Evolutionary conservation across 2,113 vertebrate species (phyloP).

Genomic region (Dasyprocta punctata): DNA sequence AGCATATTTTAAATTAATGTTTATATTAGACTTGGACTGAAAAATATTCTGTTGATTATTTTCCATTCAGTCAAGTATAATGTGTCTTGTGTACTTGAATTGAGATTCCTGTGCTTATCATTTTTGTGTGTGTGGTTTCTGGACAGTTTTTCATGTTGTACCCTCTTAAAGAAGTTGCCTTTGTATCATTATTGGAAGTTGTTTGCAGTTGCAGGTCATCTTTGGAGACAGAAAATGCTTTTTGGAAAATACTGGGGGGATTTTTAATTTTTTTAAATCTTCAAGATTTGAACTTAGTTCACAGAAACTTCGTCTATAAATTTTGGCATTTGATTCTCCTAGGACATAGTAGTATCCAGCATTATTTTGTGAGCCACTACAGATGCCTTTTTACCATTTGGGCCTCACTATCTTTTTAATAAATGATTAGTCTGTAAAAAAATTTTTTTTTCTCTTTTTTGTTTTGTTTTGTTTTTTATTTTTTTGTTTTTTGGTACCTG

Average conservation of each 20-base stretch:
- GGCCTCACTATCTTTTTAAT: slow-evolving; percentile 38
- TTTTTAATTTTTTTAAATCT: neutral
- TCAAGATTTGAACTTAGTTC: neutral
- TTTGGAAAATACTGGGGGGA: slow-evolving; percentile 28
- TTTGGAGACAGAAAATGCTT: slow-evolving; percentile 68
- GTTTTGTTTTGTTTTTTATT: too few species aligned
- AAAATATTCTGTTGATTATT: slow-evolving; percentile 42
- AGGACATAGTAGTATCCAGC: neutral
- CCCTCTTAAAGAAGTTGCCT: slow-evolving; percentile 26
- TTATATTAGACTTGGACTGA: slow-evolving; percentile 31
- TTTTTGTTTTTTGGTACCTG: too few species aligned
- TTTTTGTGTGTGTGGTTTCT: slow-evolving; percentile 50
- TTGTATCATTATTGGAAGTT: slow-evolving; percentile 45
- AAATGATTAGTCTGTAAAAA: slow-evolving; percentile 39
- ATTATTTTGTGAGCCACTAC: slow-evolving; percentile 49
- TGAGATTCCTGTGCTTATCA: slow-evolving; percentile 65
- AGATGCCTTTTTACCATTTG: slow-evolving; percentile 62
- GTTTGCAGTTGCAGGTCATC: slow-evolving; percentile 5
- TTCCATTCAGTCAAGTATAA: slow-evolving; percentile 42
- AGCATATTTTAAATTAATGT: slow-evolving; percentile 49
- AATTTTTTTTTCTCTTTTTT: too few species aligned
- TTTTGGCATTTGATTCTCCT: slow-evolving; percentile 43
- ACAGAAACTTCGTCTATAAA: neutral
- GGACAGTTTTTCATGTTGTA: neutral
- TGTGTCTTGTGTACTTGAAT: slow-evolving; percentile 61